Conservation (phyloP, 2,113 vertebrate genomes). For the Atractosteus spatula region DNA sequence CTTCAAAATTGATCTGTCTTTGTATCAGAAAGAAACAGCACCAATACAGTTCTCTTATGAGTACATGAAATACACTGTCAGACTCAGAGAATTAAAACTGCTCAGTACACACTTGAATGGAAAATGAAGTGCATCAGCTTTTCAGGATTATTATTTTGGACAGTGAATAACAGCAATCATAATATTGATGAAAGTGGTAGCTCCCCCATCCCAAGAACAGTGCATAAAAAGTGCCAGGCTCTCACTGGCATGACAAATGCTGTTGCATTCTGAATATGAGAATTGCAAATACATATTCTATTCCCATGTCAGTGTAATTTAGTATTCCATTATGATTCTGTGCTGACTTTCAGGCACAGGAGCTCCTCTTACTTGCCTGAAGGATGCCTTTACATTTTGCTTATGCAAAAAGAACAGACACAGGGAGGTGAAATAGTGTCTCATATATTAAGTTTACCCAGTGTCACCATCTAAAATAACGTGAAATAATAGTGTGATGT, state of each 20-base stretch:
- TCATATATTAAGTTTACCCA: conserved; percentile 41
- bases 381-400: conserved; percentile 39
- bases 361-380: conserved; percentile 23
- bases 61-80: too few species aligned
- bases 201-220: conserved; percentile 7
- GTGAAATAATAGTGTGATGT: conserved; percentile 30
- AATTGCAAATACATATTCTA: conserved; percentile 55
- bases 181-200: conserved; percentile 47
- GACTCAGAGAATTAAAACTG: too few species aligned
- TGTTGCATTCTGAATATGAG: conserved; percentile 34
- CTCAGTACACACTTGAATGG: too few species aligned
- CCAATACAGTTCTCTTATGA: too few species aligned
- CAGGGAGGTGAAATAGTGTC: conserved; percentile 34
- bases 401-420: conserved; percentile 11
- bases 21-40: too few species aligned
- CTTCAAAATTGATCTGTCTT: too few species aligned
- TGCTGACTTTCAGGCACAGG: conserved; percentile 32
- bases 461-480: conserved; percentile 27
- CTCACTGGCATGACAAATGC: conserved; percentile 43
- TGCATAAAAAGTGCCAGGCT: conserved; percentile 20
- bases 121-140: conserved; percentile 10
- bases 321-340: conserved; percentile 56
- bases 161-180: conserved; percentile 41
- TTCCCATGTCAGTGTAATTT: conserved; percentile 55
- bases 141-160: conserved; percentile 41